Percentiles rank a stretch among this genome's conserved stretches.
Evolutionary conservation across 2,113 vertebrate genomes (phyloP).

Genomic region (Scatophagus argus): DNA sequence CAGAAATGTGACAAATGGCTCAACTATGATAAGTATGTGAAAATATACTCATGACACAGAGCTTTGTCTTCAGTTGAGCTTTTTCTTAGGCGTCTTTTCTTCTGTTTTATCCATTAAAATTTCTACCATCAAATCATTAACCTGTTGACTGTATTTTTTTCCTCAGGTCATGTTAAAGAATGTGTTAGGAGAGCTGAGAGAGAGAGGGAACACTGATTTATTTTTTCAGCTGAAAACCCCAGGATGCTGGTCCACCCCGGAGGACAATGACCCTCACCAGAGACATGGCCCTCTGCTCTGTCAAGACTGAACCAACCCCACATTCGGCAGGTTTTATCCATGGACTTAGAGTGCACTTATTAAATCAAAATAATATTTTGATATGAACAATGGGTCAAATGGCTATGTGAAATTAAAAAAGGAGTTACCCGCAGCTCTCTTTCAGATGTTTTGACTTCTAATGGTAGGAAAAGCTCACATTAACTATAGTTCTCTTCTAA

Average conservation of each 20-base stretch:
- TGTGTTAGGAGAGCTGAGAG: constrained; percentile 3
- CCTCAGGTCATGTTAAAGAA: constrained; percentile 19
- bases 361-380: constrained; percentile 12
- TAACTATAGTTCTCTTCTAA: no score
- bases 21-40: neutral
- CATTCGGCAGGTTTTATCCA: neutral
- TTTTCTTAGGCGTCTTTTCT: neutral
- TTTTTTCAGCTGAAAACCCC: constrained; percentile 78
- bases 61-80: neutral
- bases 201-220: constrained; percentile 55
- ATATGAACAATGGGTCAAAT: constrained; percentile 4
- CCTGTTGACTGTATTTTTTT: neutral
- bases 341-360: constrained; percentile 1
- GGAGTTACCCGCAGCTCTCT: neutral
- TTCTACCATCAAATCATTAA: neutral
- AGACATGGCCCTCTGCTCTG: constrained; percentile 37
- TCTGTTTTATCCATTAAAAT: neutral
- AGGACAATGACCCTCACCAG: constrained; percentile 44
- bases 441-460: no score
- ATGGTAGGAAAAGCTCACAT: no score
- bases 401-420: neutral
- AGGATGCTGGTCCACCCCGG: constrained; percentile 32
- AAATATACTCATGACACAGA: neutral
- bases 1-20: constrained; percentile 16
- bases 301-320: constrained; percentile 3